phyloP scores from a whole-genome alignment of 2,888 invertebrate species.

The Copidosoma aretas region DNA sequence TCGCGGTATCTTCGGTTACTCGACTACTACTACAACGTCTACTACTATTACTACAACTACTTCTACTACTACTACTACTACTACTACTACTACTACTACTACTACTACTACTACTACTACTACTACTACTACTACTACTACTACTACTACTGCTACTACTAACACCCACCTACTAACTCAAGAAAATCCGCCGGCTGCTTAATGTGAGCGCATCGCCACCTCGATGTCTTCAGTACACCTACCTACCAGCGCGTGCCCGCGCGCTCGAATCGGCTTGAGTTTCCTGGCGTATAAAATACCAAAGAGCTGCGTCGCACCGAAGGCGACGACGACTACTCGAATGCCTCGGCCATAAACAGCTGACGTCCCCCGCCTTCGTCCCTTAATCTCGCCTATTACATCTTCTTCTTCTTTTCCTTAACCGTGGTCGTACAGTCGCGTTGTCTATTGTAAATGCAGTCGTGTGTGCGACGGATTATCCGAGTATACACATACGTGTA shows the following conservation, averaged over 20 bases:
- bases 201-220: conserved; percentile 38
- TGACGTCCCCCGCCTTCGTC: conserved; percentile 2
- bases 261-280: not conserved
- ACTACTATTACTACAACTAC: not conserved
- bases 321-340: too few species aligned
- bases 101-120: too few species aligned
- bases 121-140: too few species aligned
- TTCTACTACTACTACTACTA: conserved; percentile 15
- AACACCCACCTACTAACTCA: conserved; percentile 7
- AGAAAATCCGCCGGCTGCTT: conserved; percentile 26
- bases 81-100: too few species aligned
- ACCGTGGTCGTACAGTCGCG: too few species aligned
- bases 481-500: too few species aligned
- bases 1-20: conserved; percentile 19
- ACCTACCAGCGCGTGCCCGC: too few species aligned
- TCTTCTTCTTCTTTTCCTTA: conserved; percentile 22
- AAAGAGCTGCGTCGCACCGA: not conserved
- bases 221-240: conserved; percentile 20
- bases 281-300: not conserved
- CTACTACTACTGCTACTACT: too few species aligned
- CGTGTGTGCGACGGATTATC: too few species aligned
- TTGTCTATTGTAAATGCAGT: too few species aligned
- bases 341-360: conserved; percentile 28
- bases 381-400: conserved; percentile 33
- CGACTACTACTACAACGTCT: too few species aligned